These are phyloP conservation scores for Bombus huntii DNA, from an alignment of 1,140 invertebrate species.

Conservation along the genomic window DNA sequence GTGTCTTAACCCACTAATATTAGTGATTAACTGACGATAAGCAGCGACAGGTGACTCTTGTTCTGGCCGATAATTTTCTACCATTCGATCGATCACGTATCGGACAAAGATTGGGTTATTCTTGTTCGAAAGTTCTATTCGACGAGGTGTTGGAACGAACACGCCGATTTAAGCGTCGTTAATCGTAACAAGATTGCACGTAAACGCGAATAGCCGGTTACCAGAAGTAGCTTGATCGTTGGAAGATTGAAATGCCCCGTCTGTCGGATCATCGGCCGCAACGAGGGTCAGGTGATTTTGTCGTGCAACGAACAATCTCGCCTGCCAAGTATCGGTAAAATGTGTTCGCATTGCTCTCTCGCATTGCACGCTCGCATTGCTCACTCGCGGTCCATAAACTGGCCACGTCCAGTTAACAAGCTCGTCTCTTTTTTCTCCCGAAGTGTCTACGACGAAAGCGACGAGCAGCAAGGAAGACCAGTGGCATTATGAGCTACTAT, in stretches of 20 bases:
- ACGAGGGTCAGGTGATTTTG: slow-evolving; percentile 24
- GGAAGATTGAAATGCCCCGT: slow-evolving; percentile 12
- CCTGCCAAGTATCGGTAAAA: slow-evolving; percentile 1
- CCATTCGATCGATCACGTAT: neutral
- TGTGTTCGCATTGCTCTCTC: neutral
- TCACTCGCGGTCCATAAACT: slow-evolving; percentile 16
- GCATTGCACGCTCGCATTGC: neutral
- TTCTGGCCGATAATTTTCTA: neutral
- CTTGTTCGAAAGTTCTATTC: neutral
- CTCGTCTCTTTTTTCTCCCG: neutral
- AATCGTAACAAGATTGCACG: no score
- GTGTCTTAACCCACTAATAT: neutral
- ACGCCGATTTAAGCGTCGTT: no score
- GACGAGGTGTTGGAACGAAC: neutral
- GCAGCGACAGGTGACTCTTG: no score
- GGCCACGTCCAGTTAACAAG: neutral
- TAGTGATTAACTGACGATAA: neutral
- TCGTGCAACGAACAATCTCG: neutral
- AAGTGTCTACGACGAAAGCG: slow-evolving; percentile 14
- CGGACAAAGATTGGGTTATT: neutral
- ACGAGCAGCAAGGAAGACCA: neutral
- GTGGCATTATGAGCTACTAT: neutral
- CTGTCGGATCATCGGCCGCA: slow-evolving; percentile 21
- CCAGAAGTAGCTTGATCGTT: neutral
- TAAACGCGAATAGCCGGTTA: neutral